Percentiles rank a stretch among this genome's conserved stretches.
phyloP scores from a whole-genome alignment of 2,113 vertebrate genomes.

The Lasiurus cinereus region DNA sequence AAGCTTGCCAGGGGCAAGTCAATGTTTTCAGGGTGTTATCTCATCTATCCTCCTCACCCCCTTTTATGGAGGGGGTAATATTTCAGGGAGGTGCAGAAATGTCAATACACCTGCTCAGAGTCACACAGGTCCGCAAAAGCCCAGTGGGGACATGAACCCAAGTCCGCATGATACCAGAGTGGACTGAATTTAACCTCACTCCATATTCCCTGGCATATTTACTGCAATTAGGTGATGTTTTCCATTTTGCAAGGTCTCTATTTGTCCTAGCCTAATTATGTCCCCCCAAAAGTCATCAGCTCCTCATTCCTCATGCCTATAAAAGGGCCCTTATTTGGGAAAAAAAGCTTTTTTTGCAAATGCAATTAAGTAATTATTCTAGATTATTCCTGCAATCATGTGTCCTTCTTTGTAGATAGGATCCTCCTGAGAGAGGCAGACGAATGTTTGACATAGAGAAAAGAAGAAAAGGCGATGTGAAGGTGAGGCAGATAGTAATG shows the following conservation, averaged over 20 bases:
- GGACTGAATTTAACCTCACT: not conserved
- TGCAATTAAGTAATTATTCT: not conserved
- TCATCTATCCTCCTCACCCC: not conserved
- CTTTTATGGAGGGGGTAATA: not conserved
- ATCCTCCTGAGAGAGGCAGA: not conserved
- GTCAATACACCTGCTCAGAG: not conserved
- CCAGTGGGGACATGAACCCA: not conserved
- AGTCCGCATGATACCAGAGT: not conserved
- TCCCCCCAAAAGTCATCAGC: not conserved
- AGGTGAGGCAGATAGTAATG: not conserved
- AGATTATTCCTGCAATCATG: not conserved
- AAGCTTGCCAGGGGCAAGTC: not conserved
- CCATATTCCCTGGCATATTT: not conserved
- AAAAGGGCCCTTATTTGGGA: not conserved
- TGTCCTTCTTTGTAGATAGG: not conserved
- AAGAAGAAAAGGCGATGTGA: not conserved
- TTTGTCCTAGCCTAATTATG: not conserved
- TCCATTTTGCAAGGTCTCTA: not conserved
- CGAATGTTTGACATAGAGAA: not conserved
- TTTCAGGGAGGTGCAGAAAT: not conserved
- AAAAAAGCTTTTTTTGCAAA: not conserved
- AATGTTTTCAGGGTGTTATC: not conserved
- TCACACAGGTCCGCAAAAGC: not conserved
- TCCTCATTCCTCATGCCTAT: not conserved
- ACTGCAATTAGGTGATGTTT: not conserved